Percentiles rank a stretch among this genome's conserved stretches.
phyloP scores from a whole-genome alignment of 2,888 invertebrate genomes.

The Drosophila nr. fundita region DNA sequence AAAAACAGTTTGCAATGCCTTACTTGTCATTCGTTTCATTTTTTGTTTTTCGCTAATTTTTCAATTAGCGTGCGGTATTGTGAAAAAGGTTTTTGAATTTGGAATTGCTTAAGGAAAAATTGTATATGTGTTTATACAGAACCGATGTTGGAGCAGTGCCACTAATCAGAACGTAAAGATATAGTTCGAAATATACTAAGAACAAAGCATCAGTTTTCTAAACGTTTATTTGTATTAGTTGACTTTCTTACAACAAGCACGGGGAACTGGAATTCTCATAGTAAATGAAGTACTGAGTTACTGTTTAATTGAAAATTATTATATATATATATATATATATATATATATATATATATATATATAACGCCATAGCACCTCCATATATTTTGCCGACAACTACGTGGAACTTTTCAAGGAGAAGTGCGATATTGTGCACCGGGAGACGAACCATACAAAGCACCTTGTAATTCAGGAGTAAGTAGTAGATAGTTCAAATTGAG shows the following conservation, averaged over 20 bases:
- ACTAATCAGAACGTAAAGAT: constrained; percentile 16
- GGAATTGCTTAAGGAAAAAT: constrained; percentile 32
- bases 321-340: constrained; percentile 35
- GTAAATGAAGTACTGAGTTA: constrained; percentile 50
- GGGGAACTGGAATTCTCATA: constrained; percentile 68
- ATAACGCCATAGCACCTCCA: constrained; percentile 28
- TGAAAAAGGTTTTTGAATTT: constrained; percentile 16
- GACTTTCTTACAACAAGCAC: constrained; percentile 76
- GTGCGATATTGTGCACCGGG: constrained; percentile 1
- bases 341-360: constrained; percentile 16
- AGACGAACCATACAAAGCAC: constrained; percentile 14
- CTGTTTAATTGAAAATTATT: constrained; percentile 52
- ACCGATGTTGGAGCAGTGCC: constrained; percentile 19
- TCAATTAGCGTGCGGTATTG: constrained; percentile 18
- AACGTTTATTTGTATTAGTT: constrained; percentile 71
- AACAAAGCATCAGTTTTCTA: constrained; percentile 72
- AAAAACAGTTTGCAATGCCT: constrained; percentile 31
- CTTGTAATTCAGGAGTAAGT: constrained; percentile 43
- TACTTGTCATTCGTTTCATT: neutral
- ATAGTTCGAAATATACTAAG: constrained; percentile 47
- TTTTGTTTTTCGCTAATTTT: neutral
- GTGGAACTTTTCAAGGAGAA: constrained; percentile 21
- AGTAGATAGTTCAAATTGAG: neutral
- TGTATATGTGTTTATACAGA: constrained; percentile 11
- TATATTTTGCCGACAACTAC: constrained; percentile 45